Base-by-base conservation (phyloP, 2,113 vertebrate genomes). In the Scartelaos histophorus region DNA sequence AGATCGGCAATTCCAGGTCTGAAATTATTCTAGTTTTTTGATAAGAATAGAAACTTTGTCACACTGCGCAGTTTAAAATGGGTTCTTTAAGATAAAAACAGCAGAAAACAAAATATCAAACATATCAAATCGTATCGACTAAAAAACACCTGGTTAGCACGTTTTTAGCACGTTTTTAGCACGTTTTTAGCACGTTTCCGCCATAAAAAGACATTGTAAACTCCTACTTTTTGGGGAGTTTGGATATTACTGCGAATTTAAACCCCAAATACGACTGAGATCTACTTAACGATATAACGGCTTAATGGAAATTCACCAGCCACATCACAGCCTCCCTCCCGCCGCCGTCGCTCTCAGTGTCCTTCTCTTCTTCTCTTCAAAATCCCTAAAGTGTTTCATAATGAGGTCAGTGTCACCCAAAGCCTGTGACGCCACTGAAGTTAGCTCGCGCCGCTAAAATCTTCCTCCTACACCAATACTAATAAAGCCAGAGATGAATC, bases 401-500 rank as follows among this genome's bases (percentile, higher is more conserved):
- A 76, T 62, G 47, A 74, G 61, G 70, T 51, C 67, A 69, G 70
- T 75, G 74, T 73, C 38, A 67, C 70, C 53, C 51, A 75, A 75
- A 73, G 25, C 74, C 53, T 43, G 11, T 58, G 61, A 79, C 62
- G 24, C 6, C 67, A 61, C 61, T 29, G 3, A 73, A 79, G 67
- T 71, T 81, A 71, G 71, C 56, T 22, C 82, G 67, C 21, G 71
- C 46, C 71, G 65, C 77, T 71, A 68, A n/a, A 70, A 81, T 82
- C 73, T 76, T 62, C 66, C 75, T 70, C 85, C 77, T 62, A 79
- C 75, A 76, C 46, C 56, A 75, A 51, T 7, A 70, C 78, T 74
- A 83, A 82, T 66, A 86, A 34, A 76, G 69, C 78, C 69, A 84
- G 84, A 78, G 79, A 83, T 90, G 83, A 90, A 78, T 89, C 87